phyloP scores from a whole-genome alignment of 2,113 vertebrate genomes.

The Acanthisitta chloris region DNA sequence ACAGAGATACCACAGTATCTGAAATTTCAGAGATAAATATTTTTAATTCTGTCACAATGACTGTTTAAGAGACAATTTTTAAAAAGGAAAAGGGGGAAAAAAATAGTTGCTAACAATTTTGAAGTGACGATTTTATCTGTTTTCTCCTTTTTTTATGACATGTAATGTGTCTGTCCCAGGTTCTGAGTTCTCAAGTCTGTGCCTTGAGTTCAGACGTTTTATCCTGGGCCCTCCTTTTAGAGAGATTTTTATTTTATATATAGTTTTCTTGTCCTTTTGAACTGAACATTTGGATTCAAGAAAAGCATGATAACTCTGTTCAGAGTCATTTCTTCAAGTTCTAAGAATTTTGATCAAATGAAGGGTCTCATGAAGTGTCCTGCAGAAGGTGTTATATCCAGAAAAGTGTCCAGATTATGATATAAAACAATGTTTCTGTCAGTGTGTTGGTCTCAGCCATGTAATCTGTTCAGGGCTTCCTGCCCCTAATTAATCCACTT shows the following conservation, averaged over 20 bases:
- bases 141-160: not conserved
- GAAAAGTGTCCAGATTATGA: not conserved
- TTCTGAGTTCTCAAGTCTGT: not conserved
- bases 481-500: not conserved
- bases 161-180: not conserved
- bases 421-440: not conserved
- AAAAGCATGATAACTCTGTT: not conserved
- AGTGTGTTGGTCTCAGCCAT: not conserved
- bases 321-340: not conserved
- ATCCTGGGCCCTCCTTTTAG: not conserved
- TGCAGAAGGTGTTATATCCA: not conserved
- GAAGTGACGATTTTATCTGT: not conserved
- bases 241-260: not conserved
- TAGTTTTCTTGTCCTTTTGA: not conserved
- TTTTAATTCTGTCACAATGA: not conserved
- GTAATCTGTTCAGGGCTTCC: not conserved
- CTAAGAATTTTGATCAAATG: not conserved
- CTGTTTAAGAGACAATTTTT: not conserved
- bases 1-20: not conserved
- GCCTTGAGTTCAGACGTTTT: not conserved
- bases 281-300: not conserved
- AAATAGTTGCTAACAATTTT: not conserved
- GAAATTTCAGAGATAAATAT: not conserved
- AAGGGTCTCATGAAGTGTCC: not conserved
- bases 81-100: not conserved